A percentile compares a stretch with the other conserved stretches of the same genome.
Conservation (phyloP, 2,888 invertebrate species). For the Xanthorhoe spadicearia region DNA sequence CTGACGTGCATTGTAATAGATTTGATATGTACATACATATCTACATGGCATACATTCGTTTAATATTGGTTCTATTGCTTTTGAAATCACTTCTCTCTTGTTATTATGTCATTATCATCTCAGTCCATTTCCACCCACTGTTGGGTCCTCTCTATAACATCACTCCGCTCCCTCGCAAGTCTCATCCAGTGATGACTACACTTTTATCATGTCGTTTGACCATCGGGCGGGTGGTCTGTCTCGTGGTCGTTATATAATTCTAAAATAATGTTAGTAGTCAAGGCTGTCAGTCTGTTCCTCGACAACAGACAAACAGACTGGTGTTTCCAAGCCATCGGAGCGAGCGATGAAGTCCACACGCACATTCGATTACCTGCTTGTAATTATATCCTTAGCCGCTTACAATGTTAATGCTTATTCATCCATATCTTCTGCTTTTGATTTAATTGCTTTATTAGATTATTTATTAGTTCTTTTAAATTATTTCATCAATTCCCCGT, state of each 20-base stretch:
- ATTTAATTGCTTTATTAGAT: neutral
- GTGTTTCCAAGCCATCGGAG: slow-evolving; percentile 52
- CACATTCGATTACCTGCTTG: slow-evolving; percentile 21
- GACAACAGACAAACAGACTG: slow-evolving; percentile 35
- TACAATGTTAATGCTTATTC: slow-evolving; percentile 4
- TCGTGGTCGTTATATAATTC: too few relatives aligned
- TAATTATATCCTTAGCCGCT: slow-evolving; percentile 14
- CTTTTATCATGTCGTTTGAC: too few relatives aligned
- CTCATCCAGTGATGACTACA: too few relatives aligned
- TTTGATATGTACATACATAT: slow-evolving; percentile 10
- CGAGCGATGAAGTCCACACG: slow-evolving; percentile 48
- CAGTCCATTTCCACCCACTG: too few relatives aligned
- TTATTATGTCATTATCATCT: slow-evolving; percentile 1
- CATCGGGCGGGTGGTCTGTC: too few relatives aligned
- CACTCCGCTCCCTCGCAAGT: too few relatives aligned
- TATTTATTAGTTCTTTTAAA: too few relatives aligned
- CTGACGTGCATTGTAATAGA: slow-evolving; percentile 32
- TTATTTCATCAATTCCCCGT: neutral
- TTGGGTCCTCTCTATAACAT: too few relatives aligned
- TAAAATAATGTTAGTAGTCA: slow-evolving; percentile 35
- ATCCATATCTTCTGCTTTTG: slow-evolving; percentile 8
- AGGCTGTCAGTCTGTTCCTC: slow-evolving; percentile 27
- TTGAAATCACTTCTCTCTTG: neutral
- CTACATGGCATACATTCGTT: neutral
- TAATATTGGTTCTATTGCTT: neutral